phyloP scores from a whole-genome alignment of 2,888 invertebrate species.

The Tanytarsus gracilentus region DNA sequence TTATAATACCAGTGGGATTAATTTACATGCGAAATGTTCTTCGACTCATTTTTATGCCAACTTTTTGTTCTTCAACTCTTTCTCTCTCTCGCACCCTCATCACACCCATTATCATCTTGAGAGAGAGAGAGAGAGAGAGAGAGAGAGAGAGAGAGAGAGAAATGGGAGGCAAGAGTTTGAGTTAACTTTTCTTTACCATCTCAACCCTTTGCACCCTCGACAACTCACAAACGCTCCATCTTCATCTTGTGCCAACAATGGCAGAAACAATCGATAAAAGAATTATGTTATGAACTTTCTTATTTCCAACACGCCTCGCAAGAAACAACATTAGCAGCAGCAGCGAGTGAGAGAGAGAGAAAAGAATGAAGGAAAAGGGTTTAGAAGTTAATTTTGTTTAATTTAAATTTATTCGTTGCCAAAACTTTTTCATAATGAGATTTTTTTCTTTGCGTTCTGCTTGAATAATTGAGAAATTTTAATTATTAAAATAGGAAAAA shows the following conservation, averaged over 20 bases:
- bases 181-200: no score
- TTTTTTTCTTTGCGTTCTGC: no score
- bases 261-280: neutral
- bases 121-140: neutral
- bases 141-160: neutral
- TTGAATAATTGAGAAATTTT: no score
- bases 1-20: constrained; percentile 21
- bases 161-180: no score
- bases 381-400: neutral
- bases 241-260: no score
- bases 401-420: neutral
- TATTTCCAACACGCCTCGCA: neutral
- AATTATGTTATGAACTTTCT: neutral
- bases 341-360: neutral
- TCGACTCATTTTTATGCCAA: constrained; percentile 12
- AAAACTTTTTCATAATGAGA: no score
- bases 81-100: neutral
- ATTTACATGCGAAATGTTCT: constrained; percentile 13
- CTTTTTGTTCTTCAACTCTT: constrained; percentile 6
- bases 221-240: no score
- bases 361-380: no score
- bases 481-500: no score
- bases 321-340: neutral
- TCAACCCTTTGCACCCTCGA: no score
- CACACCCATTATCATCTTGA: neutral